Conservation (phyloP, 2,888 invertebrate genomes). For the Ceriagrion tenellum region DNA sequence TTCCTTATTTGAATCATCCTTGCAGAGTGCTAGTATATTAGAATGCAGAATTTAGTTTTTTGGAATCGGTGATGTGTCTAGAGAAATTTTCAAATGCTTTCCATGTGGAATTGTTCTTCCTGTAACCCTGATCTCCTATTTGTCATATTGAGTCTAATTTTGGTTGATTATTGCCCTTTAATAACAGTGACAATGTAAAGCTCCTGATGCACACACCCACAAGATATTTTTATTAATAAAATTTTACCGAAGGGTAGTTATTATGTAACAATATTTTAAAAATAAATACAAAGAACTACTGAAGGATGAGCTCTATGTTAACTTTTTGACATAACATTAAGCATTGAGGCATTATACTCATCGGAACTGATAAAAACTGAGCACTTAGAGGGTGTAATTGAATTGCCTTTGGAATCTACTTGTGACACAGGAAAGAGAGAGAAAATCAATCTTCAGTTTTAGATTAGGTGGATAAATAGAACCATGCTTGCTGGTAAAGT, state of each 20-base stretch:
- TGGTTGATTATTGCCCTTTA: neutral
- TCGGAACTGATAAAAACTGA: no score
- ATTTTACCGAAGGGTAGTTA: no score
- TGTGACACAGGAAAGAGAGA: slow-evolving; percentile 18
- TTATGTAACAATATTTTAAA: no score
- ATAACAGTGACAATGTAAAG: neutral
- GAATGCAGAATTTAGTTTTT: neutral
- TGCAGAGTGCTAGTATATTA: neutral
- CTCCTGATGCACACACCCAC: neutral
- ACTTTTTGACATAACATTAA: no score
- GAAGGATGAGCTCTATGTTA: no score
- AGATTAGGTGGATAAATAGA: no score
- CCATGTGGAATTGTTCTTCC: neutral
- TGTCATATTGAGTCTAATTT: neutral
- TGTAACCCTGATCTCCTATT: neutral
- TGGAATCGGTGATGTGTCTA: neutral
- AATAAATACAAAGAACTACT: no score
- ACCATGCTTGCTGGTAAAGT: neutral
- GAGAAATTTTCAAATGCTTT: neutral
- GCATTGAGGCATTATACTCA: no score
- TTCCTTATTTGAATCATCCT: neutral
- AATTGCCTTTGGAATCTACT: neutral
- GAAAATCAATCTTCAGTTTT: no score
- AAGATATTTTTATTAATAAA: no score
- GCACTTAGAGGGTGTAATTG: neutral